Base-by-base conservation (phyloP, 2,113 vertebrate genomes). In the Anoura caudifer region DNA sequence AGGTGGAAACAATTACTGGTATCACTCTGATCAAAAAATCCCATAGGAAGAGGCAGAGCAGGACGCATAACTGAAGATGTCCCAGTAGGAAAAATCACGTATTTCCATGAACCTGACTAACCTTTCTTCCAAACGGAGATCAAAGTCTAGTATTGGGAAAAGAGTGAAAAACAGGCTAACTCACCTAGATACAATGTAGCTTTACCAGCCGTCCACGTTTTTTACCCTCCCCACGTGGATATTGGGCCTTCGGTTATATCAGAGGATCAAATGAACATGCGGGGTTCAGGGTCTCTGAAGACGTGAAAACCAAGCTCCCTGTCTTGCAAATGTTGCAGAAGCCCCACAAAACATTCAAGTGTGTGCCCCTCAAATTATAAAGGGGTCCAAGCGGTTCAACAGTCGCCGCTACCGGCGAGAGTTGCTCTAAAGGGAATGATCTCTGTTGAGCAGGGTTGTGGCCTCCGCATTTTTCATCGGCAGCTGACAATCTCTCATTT, bases 371-470 rank as follows among this genome's bases (percentile, higher is more conserved):
- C 9, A 43, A 43, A 13, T 72, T 13, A 1, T 7, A 31, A 69
- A 33, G 19, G 41, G 26, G 15, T 11, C 12, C 56, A 5, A 65
- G 24, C 31, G 6, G 7, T 28, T 8, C 13, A 0, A 0, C 0
- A 0, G 4, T 36, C 28, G 1, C 36, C 0, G 26, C 36, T 6
- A 5, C 38, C 2, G 1, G 5, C 0, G 22, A 50, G 45, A 6
- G 10, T 0, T 0, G 2, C 65, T 31, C 5, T 5, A 3, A 2
- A 15, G 31, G 54, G 8, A 7, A 10, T 7, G 31, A 19, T 6
- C n/a, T 52, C 17, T 12, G 56, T 22, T 4, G 17, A 31, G 11
- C 13, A 0, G 26, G 5, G 38, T 22, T 63, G 1, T 19, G 1
- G 13, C 52, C 70, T 24, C 31, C 16, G 3, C 4, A 1, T 47